Evolutionary conservation across 2,797 vertebrate genomes (phyloP).

Genomic region (Hybognathus amarus): DNA sequence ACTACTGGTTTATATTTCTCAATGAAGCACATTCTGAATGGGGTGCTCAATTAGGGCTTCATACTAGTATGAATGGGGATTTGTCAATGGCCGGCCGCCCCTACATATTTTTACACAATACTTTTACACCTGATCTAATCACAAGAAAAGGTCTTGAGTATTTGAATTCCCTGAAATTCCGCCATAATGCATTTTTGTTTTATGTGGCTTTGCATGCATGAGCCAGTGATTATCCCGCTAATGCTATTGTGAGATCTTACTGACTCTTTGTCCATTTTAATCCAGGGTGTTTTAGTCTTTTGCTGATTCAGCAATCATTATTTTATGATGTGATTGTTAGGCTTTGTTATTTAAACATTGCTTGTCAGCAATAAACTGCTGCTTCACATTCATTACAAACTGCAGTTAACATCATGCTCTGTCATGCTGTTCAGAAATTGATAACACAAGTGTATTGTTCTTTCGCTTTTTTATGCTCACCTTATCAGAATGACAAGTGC

Average conservation of each 20-base stretch:
- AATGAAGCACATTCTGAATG: conserved; percentile 55
- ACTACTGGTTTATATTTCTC: conserved; percentile 34
- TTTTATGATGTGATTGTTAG: not conserved
- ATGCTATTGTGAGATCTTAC: conserved; percentile 5
- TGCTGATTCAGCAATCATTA: conserved; percentile 23
- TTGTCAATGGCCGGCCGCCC: conserved; percentile 47
- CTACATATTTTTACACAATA: conserved; percentile 11
- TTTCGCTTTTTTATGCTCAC: not conserved
- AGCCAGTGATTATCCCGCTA: conserved; percentile 2
- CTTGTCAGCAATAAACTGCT: conserved; percentile 10
- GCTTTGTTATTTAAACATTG: not conserved
- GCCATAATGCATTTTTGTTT: too few species aligned
- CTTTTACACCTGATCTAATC: conserved; percentile 58
- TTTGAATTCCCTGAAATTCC: not conserved
- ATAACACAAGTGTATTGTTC: not conserved
- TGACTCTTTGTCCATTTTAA: conserved; percentile 24
- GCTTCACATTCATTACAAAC: not conserved
- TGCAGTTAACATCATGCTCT: conserved; percentile 16
- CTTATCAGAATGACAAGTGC: not conserved
- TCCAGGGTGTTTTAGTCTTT: not conserved
- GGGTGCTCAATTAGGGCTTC: conserved; percentile 15
- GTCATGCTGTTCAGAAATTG: not conserved
- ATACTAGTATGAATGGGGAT: conserved; percentile 56
- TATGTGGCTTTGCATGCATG: not conserved
- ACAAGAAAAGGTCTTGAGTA: conserved; percentile 36